phyloP scores from a whole-genome alignment of 2,888 invertebrate genomes.

The Xanthia togata region DNA sequence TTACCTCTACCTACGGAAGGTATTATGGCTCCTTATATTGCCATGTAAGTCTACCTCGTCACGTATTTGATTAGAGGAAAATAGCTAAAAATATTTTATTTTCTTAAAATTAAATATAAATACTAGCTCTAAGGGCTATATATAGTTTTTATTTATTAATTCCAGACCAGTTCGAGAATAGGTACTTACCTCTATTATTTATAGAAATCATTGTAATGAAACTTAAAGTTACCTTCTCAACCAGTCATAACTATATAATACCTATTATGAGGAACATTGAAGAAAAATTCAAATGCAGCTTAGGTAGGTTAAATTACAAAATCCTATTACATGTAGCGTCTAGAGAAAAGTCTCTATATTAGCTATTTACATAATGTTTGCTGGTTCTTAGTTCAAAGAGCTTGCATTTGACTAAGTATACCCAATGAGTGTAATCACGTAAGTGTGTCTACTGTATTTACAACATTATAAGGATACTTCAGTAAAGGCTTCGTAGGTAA shows the following conservation, averaged over 20 bases:
- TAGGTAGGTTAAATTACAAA: not conserved
- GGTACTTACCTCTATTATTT: too few species aligned
- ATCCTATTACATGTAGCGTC: not conserved
- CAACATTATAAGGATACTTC: conserved; percentile 4
- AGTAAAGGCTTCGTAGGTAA: conserved; percentile 1
- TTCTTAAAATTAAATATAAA: not conserved
- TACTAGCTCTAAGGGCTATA: not conserved
- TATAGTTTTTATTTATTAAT: not conserved
- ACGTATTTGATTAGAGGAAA: not conserved
- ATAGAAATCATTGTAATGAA: not conserved
- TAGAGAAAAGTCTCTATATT: conserved; percentile 22
- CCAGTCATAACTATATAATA: not conserved
- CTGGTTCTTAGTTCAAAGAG: conserved; percentile 31
- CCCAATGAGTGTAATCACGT: conserved; percentile 15
- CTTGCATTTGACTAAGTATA: conserved; percentile 16
- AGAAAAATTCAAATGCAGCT: conserved; percentile 1
- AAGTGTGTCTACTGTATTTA: not conserved
- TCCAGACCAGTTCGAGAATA: too few species aligned
- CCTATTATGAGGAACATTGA: not conserved
- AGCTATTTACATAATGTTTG: conserved; percentile 17
- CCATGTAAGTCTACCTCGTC: not conserved
- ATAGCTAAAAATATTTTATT: not conserved
- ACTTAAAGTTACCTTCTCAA: not conserved
- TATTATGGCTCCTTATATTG: not conserved
- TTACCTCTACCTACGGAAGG: not conserved